Conservation (phyloP, 2,888 invertebrate species). For the Tetrapedia diversipes region DNA sequence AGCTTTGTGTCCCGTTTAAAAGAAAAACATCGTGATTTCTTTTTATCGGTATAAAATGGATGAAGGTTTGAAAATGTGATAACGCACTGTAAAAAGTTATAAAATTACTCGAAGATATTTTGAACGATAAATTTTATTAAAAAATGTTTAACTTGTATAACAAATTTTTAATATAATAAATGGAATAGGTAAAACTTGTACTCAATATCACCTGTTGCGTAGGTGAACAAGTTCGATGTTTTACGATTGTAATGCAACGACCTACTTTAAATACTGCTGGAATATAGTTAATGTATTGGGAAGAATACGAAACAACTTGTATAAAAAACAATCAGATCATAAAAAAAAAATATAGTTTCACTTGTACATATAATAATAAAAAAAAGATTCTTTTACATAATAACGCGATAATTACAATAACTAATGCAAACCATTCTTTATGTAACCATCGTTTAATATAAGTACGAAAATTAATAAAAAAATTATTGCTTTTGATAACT, state of each 20-base stretch:
- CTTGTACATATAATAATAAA: neutral
- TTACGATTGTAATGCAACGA: conserved; percentile 48
- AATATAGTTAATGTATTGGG: conserved; percentile 15
- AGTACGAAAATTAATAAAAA: neutral
- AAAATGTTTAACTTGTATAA: too few relatives aligned
- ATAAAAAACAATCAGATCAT: neutral
- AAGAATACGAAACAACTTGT: neutral
- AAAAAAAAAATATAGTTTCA: neutral
- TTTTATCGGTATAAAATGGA: too few relatives aligned
- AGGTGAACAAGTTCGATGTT: conserved; percentile 59
- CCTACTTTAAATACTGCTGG: conserved; percentile 49
- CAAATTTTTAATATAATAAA: too few relatives aligned
- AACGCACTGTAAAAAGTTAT: too few relatives aligned
- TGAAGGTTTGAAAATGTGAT: too few relatives aligned
- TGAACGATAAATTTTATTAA: too few relatives aligned
- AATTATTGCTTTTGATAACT: too few relatives aligned
- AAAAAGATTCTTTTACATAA: neutral
- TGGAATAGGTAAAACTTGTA: too few relatives aligned
- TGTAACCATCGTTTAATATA: neutral
- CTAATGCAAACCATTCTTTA: neutral
- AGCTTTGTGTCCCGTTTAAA: too few relatives aligned
- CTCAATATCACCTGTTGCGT: conserved; percentile 65
- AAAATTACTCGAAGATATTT: too few relatives aligned
- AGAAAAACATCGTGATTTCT: too few relatives aligned
- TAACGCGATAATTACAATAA: conserved; percentile 10